Conservation (phyloP, 2,113 vertebrate species). For the Cyprinodon variegatus region DNA sequence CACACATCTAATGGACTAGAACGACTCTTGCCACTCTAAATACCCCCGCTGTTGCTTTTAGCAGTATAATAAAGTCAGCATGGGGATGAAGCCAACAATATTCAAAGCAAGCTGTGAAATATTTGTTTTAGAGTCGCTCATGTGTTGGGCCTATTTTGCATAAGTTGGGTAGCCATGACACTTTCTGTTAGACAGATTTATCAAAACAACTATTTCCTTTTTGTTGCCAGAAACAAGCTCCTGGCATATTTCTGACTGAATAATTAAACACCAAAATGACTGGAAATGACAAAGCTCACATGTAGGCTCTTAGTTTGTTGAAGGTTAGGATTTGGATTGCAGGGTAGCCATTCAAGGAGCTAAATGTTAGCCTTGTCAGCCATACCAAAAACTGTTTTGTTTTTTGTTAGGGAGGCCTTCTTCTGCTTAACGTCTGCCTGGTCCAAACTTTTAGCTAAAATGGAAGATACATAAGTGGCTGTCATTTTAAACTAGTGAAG, state of each 20-base stretch:
- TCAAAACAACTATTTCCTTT: neutral
- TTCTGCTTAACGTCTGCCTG: neutral
- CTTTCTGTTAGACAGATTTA: neutral
- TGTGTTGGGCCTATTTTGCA: neutral
- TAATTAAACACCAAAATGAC: no score
- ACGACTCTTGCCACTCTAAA: neutral
- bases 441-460: neutral
- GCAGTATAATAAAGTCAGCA: neutral
- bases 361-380: no score
- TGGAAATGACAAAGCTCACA: no score
- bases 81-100: neutral
- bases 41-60: neutral
- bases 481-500: no score
- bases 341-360: no score
- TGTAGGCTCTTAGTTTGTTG: no score
- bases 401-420: neutral
- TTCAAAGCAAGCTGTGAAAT: neutral
- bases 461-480: neutral
- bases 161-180: neutral
- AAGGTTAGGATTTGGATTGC: no score
- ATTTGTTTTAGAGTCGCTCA: neutral
- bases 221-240: neutral
- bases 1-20: neutral
- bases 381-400: no score
- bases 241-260: neutral